phyloP scores from a whole-genome alignment of 2,113 vertebrate genomes.

The Python bivittatus region DNA sequence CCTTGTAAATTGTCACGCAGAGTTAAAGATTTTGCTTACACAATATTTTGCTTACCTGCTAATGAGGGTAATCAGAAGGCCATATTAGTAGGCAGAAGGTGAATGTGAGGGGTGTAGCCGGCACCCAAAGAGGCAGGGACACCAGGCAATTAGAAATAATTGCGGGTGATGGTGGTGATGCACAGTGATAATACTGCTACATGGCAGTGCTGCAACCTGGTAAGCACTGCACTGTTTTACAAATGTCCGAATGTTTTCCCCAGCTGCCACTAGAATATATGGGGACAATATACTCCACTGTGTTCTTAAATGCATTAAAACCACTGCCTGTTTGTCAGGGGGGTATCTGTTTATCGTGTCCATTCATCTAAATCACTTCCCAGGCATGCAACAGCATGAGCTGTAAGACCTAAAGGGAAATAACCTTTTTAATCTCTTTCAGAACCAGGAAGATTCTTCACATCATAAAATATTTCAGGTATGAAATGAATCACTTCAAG shows the following conservation, averaged over 20 bases:
- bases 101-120: background rate
- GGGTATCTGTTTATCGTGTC: slow-evolving; percentile 17
- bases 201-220: background rate
- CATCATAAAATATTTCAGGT: slow-evolving; percentile 34
- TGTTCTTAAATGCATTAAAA: slow-evolving; percentile 6
- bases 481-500: slow-evolving; percentile 31
- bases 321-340: background rate
- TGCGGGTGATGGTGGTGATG: background rate
- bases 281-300: slow-evolving; percentile 11
- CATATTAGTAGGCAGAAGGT: slow-evolving; percentile 1
- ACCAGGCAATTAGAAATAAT: slow-evolving; percentile 23
- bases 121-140: background rate
- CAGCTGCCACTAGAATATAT: slow-evolving; percentile 30
- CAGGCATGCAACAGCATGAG: slow-evolving; percentile 3
- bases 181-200: background rate
- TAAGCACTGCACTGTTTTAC: background rate
- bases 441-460: slow-evolving; percentile 31
- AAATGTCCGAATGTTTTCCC: background rate
- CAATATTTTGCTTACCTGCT: slow-evolving; percentile 11
- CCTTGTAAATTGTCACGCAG: slow-evolving; percentile 1
- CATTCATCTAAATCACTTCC: slow-evolving; percentile 26
- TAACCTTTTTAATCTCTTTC: slow-evolving; percentile 29
- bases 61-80: slow-evolving; percentile 12
- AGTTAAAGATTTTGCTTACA: slow-evolving; percentile 22
- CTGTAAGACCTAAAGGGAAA: slow-evolving; percentile 33